Evolutionary conservation across 2,797 vertebrate species (phyloP).

Genomic region (Rhinoraja longicauda): DNA sequence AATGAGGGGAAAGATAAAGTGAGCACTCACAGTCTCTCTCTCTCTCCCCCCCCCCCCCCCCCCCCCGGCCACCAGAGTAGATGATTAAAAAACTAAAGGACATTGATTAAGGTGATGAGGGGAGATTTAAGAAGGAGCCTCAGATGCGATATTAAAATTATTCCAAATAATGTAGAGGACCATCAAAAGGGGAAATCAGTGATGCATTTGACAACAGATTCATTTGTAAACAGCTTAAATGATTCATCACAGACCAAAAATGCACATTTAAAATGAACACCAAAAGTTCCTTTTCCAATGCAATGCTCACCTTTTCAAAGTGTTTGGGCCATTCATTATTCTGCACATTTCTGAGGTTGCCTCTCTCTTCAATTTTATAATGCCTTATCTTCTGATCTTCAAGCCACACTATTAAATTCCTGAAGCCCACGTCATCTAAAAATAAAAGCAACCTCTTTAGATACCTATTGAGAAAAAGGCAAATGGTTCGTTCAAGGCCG

Average conservation of each 20-base stretch:
- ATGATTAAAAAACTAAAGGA: too few species aligned
- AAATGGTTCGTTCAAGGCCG: not conserved
- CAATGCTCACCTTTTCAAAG: conserved; percentile 73
- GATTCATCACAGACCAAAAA: not conserved
- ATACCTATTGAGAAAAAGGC: not conserved
- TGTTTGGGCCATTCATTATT: conserved; percentile 83
- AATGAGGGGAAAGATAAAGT: too few species aligned
- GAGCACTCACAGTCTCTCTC: too few species aligned
- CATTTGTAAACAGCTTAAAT: not conserved
- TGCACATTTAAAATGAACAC: not conserved
- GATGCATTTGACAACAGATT: not conserved
- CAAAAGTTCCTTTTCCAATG: not conserved
- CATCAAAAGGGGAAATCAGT: not conserved
- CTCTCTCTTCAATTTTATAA: conserved; percentile 94
- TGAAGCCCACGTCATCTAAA: conserved; percentile 90
- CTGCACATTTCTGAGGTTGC: conserved; percentile 87
- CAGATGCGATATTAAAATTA: not conserved
- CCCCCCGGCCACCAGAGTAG: too few species aligned
- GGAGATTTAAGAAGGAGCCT: too few species aligned
- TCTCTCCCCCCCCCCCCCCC: too few species aligned
- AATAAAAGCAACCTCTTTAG: not conserved
- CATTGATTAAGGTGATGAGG: too few species aligned
- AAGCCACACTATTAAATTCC: conserved; percentile 95
- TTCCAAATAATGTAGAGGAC: not conserved
- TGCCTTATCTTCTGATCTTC: conserved; percentile 97